phyloP scores from a whole-genome alignment of 2,797 vertebrate species.

The Molossus alvarezi region DNA sequence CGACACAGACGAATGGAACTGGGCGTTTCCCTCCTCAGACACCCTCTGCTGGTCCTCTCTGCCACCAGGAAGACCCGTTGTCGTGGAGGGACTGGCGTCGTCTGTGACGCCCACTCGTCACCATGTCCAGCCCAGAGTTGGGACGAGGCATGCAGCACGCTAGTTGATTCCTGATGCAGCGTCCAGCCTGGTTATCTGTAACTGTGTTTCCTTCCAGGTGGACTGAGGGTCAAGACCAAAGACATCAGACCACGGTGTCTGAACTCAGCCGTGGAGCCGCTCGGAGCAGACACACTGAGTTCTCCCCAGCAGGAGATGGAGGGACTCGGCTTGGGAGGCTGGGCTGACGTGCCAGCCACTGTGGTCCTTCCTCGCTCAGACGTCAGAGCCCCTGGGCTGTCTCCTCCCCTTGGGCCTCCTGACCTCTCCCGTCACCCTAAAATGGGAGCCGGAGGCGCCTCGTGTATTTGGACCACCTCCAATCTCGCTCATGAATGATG shows the following conservation, averaged over 20 bases:
- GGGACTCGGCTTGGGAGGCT: neutral
- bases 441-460: neutral
- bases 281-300: rapidly evolving
- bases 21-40: rapidly evolving
- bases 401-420: neutral
- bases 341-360: rapidly evolving
- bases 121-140: neutral
- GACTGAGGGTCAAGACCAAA: neutral
- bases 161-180: rapidly evolving
- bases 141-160: too few relatives aligned
- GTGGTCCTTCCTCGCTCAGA: too few relatives aligned
- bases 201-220: rapidly evolving
- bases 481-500: rapidly evolving
- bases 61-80: rapidly evolving
- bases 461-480: neutral
- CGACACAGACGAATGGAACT: rapidly evolving
- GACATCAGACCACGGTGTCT: rapidly evolving
- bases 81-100: rapidly evolving
- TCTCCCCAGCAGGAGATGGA: rapidly evolving
- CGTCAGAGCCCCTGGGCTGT: rapidly evolving
- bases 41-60: rapidly evolving
- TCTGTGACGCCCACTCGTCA: too few relatives aligned
- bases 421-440: rapidly evolving
- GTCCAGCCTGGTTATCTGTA: rapidly evolving
- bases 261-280: too few relatives aligned